Conservation (phyloP, 1,140 invertebrate species). For the Potamilus streckersoni region DNA sequence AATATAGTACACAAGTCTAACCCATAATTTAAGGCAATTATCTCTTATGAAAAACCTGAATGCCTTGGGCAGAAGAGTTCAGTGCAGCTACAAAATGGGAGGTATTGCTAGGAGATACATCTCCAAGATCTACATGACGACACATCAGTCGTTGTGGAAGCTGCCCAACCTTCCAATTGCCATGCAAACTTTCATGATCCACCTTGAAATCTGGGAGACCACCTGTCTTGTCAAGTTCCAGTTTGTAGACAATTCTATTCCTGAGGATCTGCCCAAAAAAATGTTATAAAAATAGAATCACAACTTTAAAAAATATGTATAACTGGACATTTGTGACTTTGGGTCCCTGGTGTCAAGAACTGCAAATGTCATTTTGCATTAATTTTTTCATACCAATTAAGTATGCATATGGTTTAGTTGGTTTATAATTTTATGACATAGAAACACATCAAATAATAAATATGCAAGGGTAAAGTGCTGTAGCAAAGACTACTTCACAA, state of each 20-base stretch:
- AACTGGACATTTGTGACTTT: too few relatives aligned
- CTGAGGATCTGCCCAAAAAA: slow-evolving; percentile 22
- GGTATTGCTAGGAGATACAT: slow-evolving; percentile 49
- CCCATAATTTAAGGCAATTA: too few relatives aligned
- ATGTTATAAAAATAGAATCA: too few relatives aligned
- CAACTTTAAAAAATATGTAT: background rate
- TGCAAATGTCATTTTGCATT: background rate
- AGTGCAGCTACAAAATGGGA: slow-evolving; percentile 42
- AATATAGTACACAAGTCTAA: too few relatives aligned
- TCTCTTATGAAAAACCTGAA: slow-evolving; percentile 35
- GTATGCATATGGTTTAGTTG: too few relatives aligned
- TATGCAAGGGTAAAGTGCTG: too few relatives aligned
- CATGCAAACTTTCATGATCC: slow-evolving; percentile 11
- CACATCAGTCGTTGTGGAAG: slow-evolving; percentile 38
- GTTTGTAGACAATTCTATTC: slow-evolving; percentile 22
- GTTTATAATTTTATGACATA: too few relatives aligned
- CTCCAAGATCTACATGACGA: slow-evolving; percentile 46
- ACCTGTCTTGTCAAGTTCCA: slow-evolving; percentile 23
- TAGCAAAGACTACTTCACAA: too few relatives aligned
- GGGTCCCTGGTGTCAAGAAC: background rate
- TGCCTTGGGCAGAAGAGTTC: slow-evolving; percentile 44
- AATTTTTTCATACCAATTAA: too few relatives aligned
- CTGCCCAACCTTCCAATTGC: slow-evolving; percentile 36
- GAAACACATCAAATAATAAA: too few relatives aligned
- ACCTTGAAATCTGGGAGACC: slow-evolving; percentile 29